Conservation (phyloP, 2,113 vertebrate genomes). For the Sphyrna mokarran region DNA sequence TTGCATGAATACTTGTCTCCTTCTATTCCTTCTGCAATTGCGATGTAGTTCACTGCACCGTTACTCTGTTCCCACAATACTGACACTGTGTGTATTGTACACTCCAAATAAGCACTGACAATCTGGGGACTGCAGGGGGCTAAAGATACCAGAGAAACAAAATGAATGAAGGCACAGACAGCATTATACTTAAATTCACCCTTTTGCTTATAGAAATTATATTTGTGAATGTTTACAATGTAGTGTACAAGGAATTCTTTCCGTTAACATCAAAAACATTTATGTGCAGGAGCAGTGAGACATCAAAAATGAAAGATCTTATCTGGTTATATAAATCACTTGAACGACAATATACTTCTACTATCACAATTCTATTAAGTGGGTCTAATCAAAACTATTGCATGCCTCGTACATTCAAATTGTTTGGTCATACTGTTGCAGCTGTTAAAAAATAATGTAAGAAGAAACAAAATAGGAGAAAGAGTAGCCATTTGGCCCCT, state of each 20-base stretch:
- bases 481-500: too few relatives aligned
- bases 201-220: too few relatives aligned
- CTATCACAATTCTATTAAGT: too few relatives aligned
- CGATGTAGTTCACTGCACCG: slow-evolving; percentile 49
- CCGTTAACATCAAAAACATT: not conserved
- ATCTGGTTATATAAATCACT: not conserved
- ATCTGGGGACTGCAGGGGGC: slow-evolving; percentile 56
- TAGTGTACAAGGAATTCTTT: not conserved
- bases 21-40: slow-evolving; percentile 44
- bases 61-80: slow-evolving; percentile 50
- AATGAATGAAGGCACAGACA: not conserved
- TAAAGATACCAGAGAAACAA: slow-evolving; percentile 40
- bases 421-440: too few relatives aligned
- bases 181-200: not conserved
- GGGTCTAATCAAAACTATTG: not conserved
- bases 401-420: too few relatives aligned
- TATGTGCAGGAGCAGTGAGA: not conserved
- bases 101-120: slow-evolving; percentile 48
- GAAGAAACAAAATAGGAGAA: too few relatives aligned
- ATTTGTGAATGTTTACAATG: too few relatives aligned
- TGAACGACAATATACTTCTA: too few relatives aligned
- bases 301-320: not conserved
- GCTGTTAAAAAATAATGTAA: too few relatives aligned
- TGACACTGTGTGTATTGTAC: slow-evolving; percentile 47
- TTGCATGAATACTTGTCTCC: slow-evolving; percentile 49